phyloP scores from a whole-genome alignment of 2,888 invertebrate species.

The Synanthedon vespiformis region DNA sequence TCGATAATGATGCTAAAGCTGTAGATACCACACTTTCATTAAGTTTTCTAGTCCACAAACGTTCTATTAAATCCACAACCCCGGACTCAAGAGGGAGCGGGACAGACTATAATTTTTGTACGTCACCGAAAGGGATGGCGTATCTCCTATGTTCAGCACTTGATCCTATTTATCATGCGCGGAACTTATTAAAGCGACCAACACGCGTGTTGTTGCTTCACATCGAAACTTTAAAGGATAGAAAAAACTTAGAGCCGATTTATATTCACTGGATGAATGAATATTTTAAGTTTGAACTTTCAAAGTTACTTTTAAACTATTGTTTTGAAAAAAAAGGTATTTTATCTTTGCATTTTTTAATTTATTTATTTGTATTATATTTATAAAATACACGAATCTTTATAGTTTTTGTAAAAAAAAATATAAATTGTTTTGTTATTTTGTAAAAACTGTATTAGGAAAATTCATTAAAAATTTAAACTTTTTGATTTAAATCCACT shows the following conservation, averaged over 20 bases:
- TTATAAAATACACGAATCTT: too few relatives aligned
- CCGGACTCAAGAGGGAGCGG: slow-evolving; percentile 24
- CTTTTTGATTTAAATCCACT: too few relatives aligned
- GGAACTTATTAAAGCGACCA: slow-evolving; percentile 63
- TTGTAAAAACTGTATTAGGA: too few relatives aligned
- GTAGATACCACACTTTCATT: slow-evolving; percentile 54
- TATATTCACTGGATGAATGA: not conserved
- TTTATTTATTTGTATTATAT: too few relatives aligned
- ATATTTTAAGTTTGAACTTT: too few relatives aligned
- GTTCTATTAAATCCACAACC: slow-evolving; percentile 39
- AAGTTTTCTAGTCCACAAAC: slow-evolving; percentile 47
- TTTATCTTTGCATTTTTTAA: too few relatives aligned
- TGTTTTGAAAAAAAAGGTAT: too few relatives aligned
- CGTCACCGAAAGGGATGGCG: slow-evolving; percentile 4
- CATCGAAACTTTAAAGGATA: slow-evolving; percentile 42
- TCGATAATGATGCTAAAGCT: slow-evolving; percentile 55
- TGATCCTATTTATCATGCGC: slow-evolving; percentile 65
- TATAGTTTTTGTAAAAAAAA: too few relatives aligned
- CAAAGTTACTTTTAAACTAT: too few relatives aligned
- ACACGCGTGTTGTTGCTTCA: slow-evolving; percentile 46
- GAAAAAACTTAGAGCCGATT: slow-evolving; percentile 30
- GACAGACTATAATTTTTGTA: slow-evolving; percentile 16
- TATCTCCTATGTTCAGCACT: slow-evolving; percentile 29
- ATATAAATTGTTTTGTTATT: too few relatives aligned
- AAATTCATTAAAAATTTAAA: too few relatives aligned